Conservation (phyloP, 2,113 vertebrate species). For the Tricholaema leucomelas region DNA sequence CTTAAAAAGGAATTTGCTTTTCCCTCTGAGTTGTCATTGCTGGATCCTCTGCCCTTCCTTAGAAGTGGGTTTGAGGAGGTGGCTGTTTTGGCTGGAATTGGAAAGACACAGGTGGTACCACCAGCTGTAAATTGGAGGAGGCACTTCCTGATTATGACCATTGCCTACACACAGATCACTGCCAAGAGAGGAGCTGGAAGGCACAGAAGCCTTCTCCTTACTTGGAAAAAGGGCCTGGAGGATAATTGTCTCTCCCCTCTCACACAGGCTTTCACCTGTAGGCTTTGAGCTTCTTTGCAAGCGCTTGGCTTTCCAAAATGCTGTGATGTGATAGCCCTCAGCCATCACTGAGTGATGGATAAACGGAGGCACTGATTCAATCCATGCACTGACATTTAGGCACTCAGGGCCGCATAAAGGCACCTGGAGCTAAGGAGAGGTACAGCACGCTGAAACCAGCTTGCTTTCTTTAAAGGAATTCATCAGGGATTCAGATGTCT, state of each 20-base stretch:
- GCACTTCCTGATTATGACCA: constrained; percentile 71
- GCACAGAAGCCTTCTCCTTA: constrained; percentile 37
- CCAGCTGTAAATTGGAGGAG: constrained; percentile 74
- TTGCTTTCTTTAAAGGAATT: background rate
- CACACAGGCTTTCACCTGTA: background rate
- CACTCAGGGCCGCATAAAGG: fast-evolving
- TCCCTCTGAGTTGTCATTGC: constrained; percentile 28
- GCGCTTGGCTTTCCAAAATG: background rate
- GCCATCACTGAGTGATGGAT: background rate
- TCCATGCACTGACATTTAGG: background rate
- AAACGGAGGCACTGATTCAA: background rate
- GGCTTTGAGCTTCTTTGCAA: background rate
- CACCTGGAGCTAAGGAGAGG: background rate
- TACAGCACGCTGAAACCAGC: background rate
- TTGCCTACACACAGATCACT: constrained; percentile 56
- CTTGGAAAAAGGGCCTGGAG: constrained; percentile 28
- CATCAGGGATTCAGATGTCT: background rate
- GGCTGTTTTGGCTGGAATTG: constrained; percentile 71
- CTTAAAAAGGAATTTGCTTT: constrained; percentile 1
- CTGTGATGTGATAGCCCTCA: background rate
- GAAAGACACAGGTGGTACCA: constrained; percentile 68
- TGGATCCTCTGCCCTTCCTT: constrained; percentile 58
- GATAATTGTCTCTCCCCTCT: background rate
- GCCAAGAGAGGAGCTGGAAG: constrained; percentile 60
- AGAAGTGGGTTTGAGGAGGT: constrained; percentile 59